Evolutionary conservation across 2,888 invertebrate genomes (phyloP), one percentile per base, ranked within the genome.

Genomic region (Euplagia quadripunctaria): DNA sequence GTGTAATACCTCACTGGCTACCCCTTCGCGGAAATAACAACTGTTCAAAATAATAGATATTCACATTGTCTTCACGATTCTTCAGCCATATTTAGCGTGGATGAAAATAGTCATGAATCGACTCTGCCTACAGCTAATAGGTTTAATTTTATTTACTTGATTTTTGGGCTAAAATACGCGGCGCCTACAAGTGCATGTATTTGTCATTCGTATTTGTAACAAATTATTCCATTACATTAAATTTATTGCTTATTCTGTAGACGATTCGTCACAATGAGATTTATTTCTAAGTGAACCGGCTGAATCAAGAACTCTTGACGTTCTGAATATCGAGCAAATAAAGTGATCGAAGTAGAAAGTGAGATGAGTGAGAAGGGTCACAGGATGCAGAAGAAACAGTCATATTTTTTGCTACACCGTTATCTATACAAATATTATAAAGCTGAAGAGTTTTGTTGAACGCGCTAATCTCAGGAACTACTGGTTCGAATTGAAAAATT

Each of bases 51-150:
- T n/a, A 67, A 16, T 55, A 52, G 8, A 31, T 11, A 8, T 46
- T 9, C 9, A 31, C 42, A 69, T 16, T 43, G 46, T 20, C 58
- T 11, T n/a, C 31, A 61, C 31, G 46, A 61, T 3, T 61, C 46
- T 49, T 46, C 11, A 31, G 31, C 61, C 46, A 58, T 69, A 49
- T 61, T 31, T 46, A 61, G 17, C n/a, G 69, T 51, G 61, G 67
- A 74, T 79, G 12, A n/a, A 84, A 83, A 84, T 85, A 85, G 82
- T 78, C 79, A 74, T 80, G 77, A 80, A 79, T 85, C 79, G 76
- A 65, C 79, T 77, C 46, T 42, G 17, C 46, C 69, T 72, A 46
- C 79, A 68, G 70, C 58, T 52, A 73, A 76, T 78, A 76, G 70
- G 74, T 79, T 69, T 72, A 58, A 49, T 16, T 20, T 12, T 69